Evolutionary conservation across 2,113 vertebrate species (phyloP).

Genomic region (Alexandromys fortis): DNA sequence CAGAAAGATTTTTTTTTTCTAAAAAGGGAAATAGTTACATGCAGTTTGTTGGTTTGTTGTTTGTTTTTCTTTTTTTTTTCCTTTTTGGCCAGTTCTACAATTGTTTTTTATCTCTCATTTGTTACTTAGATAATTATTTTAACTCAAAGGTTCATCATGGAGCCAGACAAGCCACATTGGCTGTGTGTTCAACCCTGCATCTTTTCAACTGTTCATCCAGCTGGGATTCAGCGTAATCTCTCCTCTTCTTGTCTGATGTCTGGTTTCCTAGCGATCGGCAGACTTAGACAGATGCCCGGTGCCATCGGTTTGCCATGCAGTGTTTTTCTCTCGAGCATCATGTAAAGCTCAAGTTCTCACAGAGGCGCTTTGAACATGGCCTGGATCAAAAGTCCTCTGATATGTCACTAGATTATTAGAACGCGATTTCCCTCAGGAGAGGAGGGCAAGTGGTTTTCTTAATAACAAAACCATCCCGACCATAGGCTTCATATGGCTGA

Average conservation of each 20-base stretch:
- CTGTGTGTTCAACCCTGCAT: neutral
- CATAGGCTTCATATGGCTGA: constrained; percentile 27
- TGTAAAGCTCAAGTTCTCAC: neutral
- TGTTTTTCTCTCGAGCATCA: constrained; percentile 2
- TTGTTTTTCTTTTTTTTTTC: neutral
- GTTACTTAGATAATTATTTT: constrained; percentile 65
- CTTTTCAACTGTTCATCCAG: constrained; percentile 7
- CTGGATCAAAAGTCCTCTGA: constrained; percentile 33
- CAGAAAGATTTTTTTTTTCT: constrained; percentile 30
- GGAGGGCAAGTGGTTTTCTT: neutral
- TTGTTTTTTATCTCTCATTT: constrained; percentile 25
- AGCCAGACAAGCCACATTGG: constrained; percentile 57
- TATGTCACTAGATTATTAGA: constrained; percentile 37
- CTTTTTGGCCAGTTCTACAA: constrained; percentile 66
- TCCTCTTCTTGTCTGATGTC: constrained; percentile 8
- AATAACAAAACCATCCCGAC: constrained; percentile 55
- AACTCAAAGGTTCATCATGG: constrained; percentile 50
- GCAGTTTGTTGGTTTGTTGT: neutral
- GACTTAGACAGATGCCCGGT: neutral
- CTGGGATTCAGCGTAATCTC: neutral
- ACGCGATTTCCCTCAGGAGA: constrained; percentile 21
- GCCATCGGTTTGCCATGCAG: neutral
- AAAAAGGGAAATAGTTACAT: constrained; percentile 58
- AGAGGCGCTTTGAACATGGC: constrained; percentile 16
- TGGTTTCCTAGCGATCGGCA: constrained; percentile 41